Evolutionary conservation across 2,888 invertebrate species (phyloP).

Genomic region (Candidula unifasciata): DNA sequence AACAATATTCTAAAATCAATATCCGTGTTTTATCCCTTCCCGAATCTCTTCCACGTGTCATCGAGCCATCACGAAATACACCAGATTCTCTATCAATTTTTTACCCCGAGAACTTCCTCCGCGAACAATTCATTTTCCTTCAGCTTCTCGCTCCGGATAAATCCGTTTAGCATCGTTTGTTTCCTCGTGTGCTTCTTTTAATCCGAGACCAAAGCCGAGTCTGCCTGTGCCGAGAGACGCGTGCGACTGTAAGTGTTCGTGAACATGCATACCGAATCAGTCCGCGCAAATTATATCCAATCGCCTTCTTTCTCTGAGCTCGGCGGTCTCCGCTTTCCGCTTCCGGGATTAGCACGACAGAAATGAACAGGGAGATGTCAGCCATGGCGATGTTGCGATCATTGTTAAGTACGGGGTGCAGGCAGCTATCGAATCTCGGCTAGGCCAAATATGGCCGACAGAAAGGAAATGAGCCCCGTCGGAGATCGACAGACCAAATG

Average conservation of each 20-base stretch:
- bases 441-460: conserved; percentile 30
- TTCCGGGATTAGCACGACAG: conserved; percentile 49
- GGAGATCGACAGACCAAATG: conserved; percentile 23
- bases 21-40: background rate
- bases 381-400: conserved; percentile 45
- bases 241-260: conserved; percentile 24
- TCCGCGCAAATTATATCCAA: conserved; percentile 50
- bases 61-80: background rate
- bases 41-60: background rate
- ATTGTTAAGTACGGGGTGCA: conserved; percentile 48
- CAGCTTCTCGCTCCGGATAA: conserved; percentile 11
- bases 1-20: conserved; percentile 22
- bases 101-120: conserved; percentile 3
- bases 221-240: conserved; percentile 28
- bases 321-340: conserved; percentile 42
- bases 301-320: conserved; percentile 37
- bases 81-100: background rate
- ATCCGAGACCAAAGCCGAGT: conserved; percentile 26
- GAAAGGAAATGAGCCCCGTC: conserved; percentile 52
- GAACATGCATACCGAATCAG: conserved; percentile 51
- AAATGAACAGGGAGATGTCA: conserved; percentile 52
- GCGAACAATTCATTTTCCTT: conserved; percentile 22
- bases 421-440: conserved; percentile 41
- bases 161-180: conserved; percentile 39
- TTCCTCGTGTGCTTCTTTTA: conserved; percentile 25